These are phyloP conservation scores for Alca torda DNA, from an alignment of 2,797 vertebrate species.

Conservation along the genomic window DNA sequence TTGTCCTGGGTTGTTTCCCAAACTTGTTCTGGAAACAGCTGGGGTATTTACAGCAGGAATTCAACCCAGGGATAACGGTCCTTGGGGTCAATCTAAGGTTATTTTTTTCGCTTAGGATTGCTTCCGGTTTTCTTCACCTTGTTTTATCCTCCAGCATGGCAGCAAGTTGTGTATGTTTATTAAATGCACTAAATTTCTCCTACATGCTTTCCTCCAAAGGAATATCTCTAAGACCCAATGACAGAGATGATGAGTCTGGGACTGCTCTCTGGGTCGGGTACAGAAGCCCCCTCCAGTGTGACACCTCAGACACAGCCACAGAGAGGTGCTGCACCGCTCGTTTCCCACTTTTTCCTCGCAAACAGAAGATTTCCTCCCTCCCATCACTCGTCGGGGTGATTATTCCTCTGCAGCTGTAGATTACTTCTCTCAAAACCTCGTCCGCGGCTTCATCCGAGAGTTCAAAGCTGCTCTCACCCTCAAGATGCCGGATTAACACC, in stretches of 20 bases:
- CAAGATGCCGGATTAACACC: neutral
- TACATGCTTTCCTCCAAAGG: neutral
- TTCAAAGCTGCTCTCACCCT: neutral
- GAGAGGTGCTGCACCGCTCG: neutral
- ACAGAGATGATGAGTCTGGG: neutral
- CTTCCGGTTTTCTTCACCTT: no score
- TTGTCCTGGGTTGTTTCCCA: neutral
- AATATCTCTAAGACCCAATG: neutral
- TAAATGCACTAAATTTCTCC: neutral
- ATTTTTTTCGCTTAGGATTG: no score
- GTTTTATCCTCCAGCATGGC: no score
- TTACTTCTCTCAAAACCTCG: neutral
- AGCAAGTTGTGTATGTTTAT: no score
- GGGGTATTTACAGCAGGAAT: neutral
- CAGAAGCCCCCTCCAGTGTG: neutral
- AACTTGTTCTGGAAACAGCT: neutral
- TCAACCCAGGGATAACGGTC: neutral
- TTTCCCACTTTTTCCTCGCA: neutral
- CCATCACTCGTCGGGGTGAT: rapidly evolving
- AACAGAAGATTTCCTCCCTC: neutral
- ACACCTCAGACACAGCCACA: neutral
- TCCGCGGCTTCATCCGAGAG: neutral
- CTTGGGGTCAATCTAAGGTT: neutral
- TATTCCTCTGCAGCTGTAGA: neutral
- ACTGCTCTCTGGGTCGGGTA: neutral